Evolutionary conservation across 2,888 invertebrate genomes (phyloP).

Genomic region (Iselma pallidipennis): DNA sequence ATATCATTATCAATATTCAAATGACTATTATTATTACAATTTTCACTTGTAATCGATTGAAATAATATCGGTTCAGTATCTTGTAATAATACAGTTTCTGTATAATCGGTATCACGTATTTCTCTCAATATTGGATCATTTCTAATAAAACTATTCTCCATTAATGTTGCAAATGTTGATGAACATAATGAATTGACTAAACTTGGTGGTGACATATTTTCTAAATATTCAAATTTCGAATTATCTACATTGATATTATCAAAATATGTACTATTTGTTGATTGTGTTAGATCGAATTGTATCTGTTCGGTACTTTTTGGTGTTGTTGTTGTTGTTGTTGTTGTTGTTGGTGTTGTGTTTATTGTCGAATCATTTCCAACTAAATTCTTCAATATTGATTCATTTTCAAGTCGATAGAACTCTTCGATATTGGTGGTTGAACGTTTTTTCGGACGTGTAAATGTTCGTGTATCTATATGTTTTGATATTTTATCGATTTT

Average conservation of each 20-base stretch:
- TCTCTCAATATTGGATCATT: constrained; percentile 53
- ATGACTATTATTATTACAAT: constrained; percentile 45
- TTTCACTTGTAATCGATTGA: constrained; percentile 51
- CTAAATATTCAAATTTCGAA: constrained; percentile 59
- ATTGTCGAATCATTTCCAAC: constrained; percentile 5
- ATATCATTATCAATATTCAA: no score
- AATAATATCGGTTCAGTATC: constrained; percentile 50
- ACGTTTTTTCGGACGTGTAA: constrained; percentile 69
- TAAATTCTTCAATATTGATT: constrained; percentile 7
- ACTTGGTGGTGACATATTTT: constrained; percentile 62
- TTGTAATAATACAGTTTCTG: constrained; percentile 46
- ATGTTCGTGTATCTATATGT: constrained; percentile 71
- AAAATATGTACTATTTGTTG: constrained; percentile 48
- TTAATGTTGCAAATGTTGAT: constrained; percentile 54
- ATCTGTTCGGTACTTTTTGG: constrained; percentile 42
- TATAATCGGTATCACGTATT: constrained; percentile 52
- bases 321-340: constrained; percentile 13
- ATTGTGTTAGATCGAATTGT: constrained; percentile 51
- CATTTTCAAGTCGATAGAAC: constrained; percentile 36
- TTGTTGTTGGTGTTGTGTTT: background rate
- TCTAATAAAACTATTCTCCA: constrained; percentile 54
- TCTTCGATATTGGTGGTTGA: constrained; percentile 63
- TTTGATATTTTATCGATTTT: constrained; percentile 43
- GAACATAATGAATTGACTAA: constrained; percentile 62
- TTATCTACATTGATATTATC: constrained; percentile 51